A percentile compares a stretch with the other conserved stretches of the same genome.
These are phyloP conservation scores for Gymnothorax reevesii DNA, from an alignment of 2,797 vertebrate genomes.

Conservation along the genomic window DNA sequence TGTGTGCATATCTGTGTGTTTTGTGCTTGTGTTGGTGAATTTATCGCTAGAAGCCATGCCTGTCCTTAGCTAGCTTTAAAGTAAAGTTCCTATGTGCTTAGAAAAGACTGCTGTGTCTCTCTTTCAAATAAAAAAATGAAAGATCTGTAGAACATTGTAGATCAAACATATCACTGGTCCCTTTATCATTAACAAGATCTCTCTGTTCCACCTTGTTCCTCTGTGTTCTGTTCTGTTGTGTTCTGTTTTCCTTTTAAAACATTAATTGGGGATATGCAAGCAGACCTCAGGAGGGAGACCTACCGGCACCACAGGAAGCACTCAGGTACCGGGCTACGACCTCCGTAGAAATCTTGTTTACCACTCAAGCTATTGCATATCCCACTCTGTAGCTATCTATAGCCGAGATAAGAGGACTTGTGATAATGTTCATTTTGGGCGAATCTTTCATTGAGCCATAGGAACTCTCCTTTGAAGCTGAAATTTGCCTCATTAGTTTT, in stretches of 20 bases:
- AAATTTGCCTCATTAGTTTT: conserved; percentile 10
- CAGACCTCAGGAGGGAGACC: conserved; percentile 79
- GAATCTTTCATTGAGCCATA: conserved; percentile 50
- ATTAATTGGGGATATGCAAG: conserved; percentile 61
- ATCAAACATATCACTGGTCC: conserved; percentile 52
- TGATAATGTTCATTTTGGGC: conserved; percentile 26
- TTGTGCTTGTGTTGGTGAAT: conserved; percentile 22
- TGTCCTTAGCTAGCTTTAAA: conserved; percentile 53
- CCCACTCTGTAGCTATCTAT: conserved; percentile 36
- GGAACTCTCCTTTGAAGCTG: conserved; percentile 59
- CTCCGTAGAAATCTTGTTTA: conserved; percentile 44
- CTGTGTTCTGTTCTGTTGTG: conserved; percentile 36
- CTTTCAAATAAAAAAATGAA: conserved; percentile 31
- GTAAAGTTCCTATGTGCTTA: conserved; percentile 56
- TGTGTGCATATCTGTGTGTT: conserved; percentile 19
- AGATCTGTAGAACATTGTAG: conserved; percentile 40
- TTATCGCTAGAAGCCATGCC: conserved; percentile 25
- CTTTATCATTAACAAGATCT: conserved; percentile 63
- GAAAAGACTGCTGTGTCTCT: conserved; percentile 29
- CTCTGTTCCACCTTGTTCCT: conserved; percentile 43
- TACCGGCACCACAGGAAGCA: conserved; percentile 73
- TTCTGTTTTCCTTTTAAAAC: conserved; percentile 58
- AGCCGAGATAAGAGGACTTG: conserved; percentile 31
- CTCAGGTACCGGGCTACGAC: conserved; percentile 70
- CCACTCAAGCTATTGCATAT: conserved; percentile 46